A percentile compares a stretch with the other conserved stretches of the same genome.
phyloP scores from a whole-genome alignment of 2,888 invertebrate species.

The Calliphora vomitoria region DNA sequence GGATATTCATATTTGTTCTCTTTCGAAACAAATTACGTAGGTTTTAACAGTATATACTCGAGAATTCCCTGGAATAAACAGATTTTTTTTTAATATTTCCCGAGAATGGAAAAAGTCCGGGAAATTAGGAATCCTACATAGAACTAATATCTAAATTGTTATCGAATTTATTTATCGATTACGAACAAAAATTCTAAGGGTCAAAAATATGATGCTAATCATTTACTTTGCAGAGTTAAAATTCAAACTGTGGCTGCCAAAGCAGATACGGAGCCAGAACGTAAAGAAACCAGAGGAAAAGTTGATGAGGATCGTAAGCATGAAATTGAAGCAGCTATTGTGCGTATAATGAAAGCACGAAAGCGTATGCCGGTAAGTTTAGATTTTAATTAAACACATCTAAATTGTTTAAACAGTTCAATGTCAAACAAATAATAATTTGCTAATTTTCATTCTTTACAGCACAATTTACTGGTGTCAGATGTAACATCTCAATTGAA shows the following conservation, averaged over 20 bases:
- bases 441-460: conserved; percentile 76
- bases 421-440: not conserved
- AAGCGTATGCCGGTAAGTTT: conserved; percentile 93
- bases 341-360: conserved; percentile 98
- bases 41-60: no score
- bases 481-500: conserved; percentile 99
- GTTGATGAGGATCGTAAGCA: conserved; percentile 99
- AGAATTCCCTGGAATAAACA: no score
- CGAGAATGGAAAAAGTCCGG: not conserved
- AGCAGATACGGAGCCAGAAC: conserved; percentile 99
- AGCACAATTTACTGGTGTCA: conserved; percentile 97
- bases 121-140: no score
- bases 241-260: conserved; percentile 97
- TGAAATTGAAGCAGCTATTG: conserved; percentile 99
- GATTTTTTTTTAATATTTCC: no score
- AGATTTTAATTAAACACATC: not conserved
- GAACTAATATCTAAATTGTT: no score
- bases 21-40: no score
- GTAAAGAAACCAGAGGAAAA: conserved; percentile 98
- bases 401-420: conserved; percentile 3
- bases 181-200: not conserved
- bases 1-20: no score
- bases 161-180: no score
- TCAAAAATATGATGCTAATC: not conserved
- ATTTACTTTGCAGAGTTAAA: conserved; percentile 89